These are phyloP conservation scores for Bombus impatiens DNA, from an alignment of 1,140 invertebrate genomes.

Conservation along the genomic window DNA sequence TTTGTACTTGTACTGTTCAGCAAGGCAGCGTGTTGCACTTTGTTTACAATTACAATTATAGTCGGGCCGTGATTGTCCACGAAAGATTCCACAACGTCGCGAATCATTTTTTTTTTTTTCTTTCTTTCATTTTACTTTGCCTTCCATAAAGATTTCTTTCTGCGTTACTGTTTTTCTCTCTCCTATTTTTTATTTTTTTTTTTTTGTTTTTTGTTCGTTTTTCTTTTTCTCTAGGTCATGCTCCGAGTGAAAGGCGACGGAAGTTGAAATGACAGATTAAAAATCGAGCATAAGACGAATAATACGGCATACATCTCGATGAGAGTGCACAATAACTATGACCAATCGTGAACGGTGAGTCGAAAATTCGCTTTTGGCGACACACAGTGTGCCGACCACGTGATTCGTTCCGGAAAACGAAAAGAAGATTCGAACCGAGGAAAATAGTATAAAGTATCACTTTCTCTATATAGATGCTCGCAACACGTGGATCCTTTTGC, in stretches of 20 bases:
- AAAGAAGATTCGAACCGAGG: constrained; percentile 33
- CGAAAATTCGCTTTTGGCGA: neutral
- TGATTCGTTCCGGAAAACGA: neutral
- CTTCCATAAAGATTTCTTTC: neutral
- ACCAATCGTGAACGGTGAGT: constrained; percentile 1
- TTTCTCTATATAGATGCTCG: constrained; percentile 25
- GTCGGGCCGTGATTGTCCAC: constrained; percentile 77
- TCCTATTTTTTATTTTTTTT: neutral
- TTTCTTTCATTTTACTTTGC: neutral
- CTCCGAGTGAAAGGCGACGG: constrained; percentile 1
- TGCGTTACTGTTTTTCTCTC: neutral
- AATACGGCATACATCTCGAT: neutral
- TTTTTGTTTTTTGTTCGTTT: neutral
- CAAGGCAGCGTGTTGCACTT: constrained; percentile 84
- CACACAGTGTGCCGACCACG: neutral
- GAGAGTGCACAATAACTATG: neutral
- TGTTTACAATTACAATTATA: constrained; percentile 81
- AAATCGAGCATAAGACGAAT: neutral
- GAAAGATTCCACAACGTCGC: constrained; percentile 76
- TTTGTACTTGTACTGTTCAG: constrained; percentile 84
- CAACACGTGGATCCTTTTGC: constrained; percentile 69
- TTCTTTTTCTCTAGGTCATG: constrained; percentile 3
- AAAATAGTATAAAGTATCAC: constrained; percentile 6
- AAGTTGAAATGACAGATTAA: constrained; percentile 5
- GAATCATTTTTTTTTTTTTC: constrained; percentile 33